A percentile compares a stretch with the other conserved stretches of the same genome.
Evolutionary conservation across 2,888 invertebrate species (phyloP).

Genomic region (Cantharis lateralis): DNA sequence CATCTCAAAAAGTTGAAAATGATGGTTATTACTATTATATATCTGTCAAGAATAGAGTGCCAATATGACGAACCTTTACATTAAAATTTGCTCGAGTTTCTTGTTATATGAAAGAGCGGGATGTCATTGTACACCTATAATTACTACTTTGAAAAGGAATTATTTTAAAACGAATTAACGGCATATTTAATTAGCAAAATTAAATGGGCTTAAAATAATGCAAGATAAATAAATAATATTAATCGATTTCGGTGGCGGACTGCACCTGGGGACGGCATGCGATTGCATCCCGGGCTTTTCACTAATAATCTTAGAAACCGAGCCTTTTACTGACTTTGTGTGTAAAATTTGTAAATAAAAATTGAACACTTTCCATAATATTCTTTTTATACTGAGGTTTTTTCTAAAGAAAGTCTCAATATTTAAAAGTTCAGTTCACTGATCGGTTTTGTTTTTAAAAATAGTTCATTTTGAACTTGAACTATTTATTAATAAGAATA

Average conservation of each 20-base stretch:
- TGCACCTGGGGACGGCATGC: too few species aligned
- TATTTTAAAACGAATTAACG: background rate
- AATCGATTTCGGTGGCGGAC: background rate
- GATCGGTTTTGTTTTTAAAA: background rate
- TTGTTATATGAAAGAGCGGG: background rate
- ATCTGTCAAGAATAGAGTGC: slow-evolving; percentile 12
- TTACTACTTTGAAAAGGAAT: background rate
- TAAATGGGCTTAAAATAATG: background rate
- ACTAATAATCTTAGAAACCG: too few species aligned
- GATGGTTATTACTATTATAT: slow-evolving; percentile 10
- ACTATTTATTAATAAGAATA: background rate
- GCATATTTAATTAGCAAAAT: background rate
- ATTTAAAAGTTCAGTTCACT: too few species aligned
- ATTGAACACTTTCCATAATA: too few species aligned
- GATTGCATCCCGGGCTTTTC: too few species aligned
- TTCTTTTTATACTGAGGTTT: too few species aligned
- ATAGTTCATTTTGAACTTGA: background rate
- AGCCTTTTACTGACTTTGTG: too few species aligned
- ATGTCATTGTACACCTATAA: background rate
- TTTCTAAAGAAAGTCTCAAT: too few species aligned
- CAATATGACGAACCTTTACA: background rate
- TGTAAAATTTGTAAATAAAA: too few species aligned
- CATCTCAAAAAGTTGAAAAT: slow-evolving; percentile 7
- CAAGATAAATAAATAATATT: background rate
- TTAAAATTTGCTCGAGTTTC: background rate